Conservation (phyloP, 1,140 invertebrate species). For the Trachymyrmex cornetzi region DNA sequence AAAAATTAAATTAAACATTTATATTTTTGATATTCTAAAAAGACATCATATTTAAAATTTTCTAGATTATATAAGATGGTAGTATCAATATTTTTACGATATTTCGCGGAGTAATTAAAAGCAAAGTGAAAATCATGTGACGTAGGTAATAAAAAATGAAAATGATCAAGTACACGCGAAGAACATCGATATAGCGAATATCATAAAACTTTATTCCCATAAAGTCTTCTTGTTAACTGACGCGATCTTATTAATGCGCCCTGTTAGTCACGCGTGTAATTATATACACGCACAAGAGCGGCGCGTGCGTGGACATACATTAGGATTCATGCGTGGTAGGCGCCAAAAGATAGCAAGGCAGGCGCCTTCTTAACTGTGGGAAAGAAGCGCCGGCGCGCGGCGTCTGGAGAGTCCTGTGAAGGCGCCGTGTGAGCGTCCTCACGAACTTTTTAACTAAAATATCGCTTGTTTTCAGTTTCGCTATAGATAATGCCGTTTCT, state of each 20-base stretch:
- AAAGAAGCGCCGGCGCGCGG: constrained; percentile 81
- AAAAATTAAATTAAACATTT: not conserved
- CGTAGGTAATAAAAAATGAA: not conserved
- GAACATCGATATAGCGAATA: not conserved
- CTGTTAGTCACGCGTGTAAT: constrained; percentile 55
- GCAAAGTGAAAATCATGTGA: not conserved
- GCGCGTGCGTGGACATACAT: constrained; percentile 66
- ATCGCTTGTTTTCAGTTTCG: not conserved
- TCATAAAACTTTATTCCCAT: not conserved
- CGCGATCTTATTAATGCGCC: constrained; percentile 44
- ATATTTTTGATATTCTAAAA: not conserved
- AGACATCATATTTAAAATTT: not conserved
- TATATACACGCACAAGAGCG: constrained; percentile 50
- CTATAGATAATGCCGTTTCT: constrained; percentile 12
- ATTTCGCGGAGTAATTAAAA: not conserved
- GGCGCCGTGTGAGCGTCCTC: constrained; percentile 45
- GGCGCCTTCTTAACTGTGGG: constrained; percentile 85
- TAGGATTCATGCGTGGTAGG: constrained; percentile 73
- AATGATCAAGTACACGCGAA: not conserved
- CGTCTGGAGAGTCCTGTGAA: constrained; percentile 75
- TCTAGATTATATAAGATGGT: too few species aligned
- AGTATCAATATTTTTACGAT: not conserved
- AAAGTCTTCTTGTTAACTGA: constrained; percentile 33
- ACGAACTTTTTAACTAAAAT: constrained; percentile 67
- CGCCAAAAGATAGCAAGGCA: constrained; percentile 83